phyloP scores from a whole-genome alignment of 2,797 vertebrate species.

The Manis crassicaudata region DNA sequence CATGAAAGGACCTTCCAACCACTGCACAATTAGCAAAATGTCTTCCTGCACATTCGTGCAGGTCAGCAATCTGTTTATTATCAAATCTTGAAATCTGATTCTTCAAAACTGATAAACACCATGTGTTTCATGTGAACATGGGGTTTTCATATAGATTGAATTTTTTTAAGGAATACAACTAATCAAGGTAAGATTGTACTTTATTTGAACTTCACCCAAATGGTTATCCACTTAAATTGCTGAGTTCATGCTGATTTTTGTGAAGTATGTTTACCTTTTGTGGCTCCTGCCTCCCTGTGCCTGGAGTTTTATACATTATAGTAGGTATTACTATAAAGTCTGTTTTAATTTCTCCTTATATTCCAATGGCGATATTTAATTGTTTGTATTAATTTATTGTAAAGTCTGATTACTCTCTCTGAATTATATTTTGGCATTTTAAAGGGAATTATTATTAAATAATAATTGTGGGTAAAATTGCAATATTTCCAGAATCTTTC shows the following conservation, averaged over 20 bases:
- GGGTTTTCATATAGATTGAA: neutral
- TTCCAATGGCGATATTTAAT: neutral
- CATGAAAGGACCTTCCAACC: neutral
- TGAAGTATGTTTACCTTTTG: neutral
- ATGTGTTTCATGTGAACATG: neutral
- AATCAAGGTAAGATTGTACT: neutral
- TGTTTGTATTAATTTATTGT: neutral
- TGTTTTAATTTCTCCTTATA: neutral
- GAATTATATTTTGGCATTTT: neutral
- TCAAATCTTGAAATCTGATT: neutral
- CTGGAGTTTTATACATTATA: neutral
- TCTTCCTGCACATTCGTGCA: neutral
- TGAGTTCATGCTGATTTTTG: neutral
- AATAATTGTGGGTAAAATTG: no score
- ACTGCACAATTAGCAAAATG: neutral
- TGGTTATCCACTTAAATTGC: neutral
- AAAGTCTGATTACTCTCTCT: neutral
- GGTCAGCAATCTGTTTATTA: neutral
- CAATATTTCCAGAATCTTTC: no score
- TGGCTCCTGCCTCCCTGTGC: neutral
- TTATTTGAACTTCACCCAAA: neutral
- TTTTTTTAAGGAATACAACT: neutral
- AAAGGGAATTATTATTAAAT: neutral
- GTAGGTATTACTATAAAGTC: neutral
- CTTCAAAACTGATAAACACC: neutral